phyloP scores from a whole-genome alignment of 2,113 vertebrate species.

The Dinomys branickii region DNA sequence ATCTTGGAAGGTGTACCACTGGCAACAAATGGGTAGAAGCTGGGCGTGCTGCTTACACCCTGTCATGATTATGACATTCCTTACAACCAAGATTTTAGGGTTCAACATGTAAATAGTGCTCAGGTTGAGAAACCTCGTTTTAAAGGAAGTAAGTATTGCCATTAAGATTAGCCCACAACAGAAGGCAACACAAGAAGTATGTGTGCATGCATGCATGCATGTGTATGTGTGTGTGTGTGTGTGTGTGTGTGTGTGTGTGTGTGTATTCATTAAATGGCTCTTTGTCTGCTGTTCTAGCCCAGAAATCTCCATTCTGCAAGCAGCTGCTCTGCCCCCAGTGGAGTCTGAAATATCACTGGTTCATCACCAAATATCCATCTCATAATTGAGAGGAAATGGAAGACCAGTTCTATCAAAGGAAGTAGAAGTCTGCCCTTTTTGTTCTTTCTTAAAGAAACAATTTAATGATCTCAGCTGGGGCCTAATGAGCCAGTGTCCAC shows the following conservation, averaged over 20 bases:
- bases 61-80: not conserved
- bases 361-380: constrained; percentile 63
- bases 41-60: not conserved
- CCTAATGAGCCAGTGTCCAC: constrained; percentile 67
- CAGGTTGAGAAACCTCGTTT: not conserved
- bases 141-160: not conserved
- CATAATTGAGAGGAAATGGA: constrained; percentile 59
- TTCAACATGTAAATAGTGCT: not conserved
- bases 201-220: no score
- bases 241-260: not conserved
- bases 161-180: not conserved
- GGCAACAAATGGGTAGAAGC: not conserved
- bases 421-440: constrained; percentile 68
- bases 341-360: constrained; percentile 65
- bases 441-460: constrained; percentile 68
- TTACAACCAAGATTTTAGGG: not conserved
- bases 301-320: constrained; percentile 21
- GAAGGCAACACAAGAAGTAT: not conserved
- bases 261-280: not conserved
- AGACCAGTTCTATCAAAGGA: constrained; percentile 54
- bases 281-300: constrained; percentile 13
- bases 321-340: constrained; percentile 15
- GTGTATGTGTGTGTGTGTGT: not conserved
- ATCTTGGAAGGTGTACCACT: not conserved
- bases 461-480: constrained; percentile 63